Base-by-base conservation (phyloP, 2,888 invertebrate genomes). In the Volucella inanis region DNA sequence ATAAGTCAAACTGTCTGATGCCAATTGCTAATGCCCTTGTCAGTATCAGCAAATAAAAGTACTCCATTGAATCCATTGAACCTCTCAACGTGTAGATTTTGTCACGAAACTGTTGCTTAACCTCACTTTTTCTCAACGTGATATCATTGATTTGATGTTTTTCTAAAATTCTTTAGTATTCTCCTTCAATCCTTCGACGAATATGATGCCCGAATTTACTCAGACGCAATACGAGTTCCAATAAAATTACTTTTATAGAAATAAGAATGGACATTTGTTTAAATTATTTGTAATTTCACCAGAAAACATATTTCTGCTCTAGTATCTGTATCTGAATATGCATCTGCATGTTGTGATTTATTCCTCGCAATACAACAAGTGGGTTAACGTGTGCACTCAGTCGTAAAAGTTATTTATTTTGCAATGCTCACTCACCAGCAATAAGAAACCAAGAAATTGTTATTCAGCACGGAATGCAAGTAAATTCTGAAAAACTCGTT, bases 131-230 rank as follows among this genome's bases (percentile, higher is more conserved):
- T 89, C 95, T 95, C 77, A 97, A 92, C 71, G 94, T 93, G 87
- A 98, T 96, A 92, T 95, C 95, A 97, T 94, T 31, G 94, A 93
- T 90, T 96, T 95, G 8, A 98, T 94, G 88, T 94, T 93, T 89
- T 94, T 94, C 97, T 98, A 98, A 94, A 96, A 98, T 88, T 96
- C 95, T 87, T 95, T 94, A 87, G 96, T 96, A 88, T 95, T 94
- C n/a, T 92, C 91, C n/a, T 93, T 92, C 18, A 91, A 89, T 0
- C 98, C 98, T 93, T 99, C 98, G 9, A 97, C 93, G 90, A 98
- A 98, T 87, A 98, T 95, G 65, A 98, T 95, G 0, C 98, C 98
- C n/a, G 98, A 22, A 2, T 22, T 22, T 2, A 22, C 1, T 22
- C 18, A 22, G 18, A 22, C 18, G 18, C 18, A 22, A 22, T 22